Conservation (phyloP, 2,113 vertebrate species). For the Gulo gulo region DNA sequence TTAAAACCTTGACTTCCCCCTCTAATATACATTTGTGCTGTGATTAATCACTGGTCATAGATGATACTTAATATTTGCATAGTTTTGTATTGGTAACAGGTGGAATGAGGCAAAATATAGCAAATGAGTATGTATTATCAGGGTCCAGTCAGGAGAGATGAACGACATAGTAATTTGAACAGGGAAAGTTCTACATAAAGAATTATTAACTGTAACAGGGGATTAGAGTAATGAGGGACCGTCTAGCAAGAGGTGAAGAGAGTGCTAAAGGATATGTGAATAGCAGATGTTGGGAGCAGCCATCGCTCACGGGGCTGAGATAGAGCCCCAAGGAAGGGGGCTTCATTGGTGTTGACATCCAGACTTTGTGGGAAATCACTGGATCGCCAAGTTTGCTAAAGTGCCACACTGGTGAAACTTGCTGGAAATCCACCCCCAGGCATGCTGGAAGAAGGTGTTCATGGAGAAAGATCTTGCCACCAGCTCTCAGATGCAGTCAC, state of each 20-base stretch:
- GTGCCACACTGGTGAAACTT: neutral
- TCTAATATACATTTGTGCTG: neutral
- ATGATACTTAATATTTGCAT: neutral
- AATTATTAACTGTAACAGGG: neutral
- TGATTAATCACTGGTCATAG: neutral
- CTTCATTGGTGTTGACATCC: neutral
- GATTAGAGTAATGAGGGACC: neutral
- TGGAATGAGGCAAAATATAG: neutral
- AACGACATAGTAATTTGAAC: neutral
- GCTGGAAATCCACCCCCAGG: neutral
- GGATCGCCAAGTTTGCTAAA: neutral
- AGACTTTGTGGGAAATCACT: neutral
- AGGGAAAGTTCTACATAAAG: neutral
- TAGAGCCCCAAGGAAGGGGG: neutral
- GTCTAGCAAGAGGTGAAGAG: neutral
- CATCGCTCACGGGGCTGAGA: neutral
- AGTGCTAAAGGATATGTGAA: neutral
- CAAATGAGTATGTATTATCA: neutral
- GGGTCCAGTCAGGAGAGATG: neutral
- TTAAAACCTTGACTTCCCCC: neutral
- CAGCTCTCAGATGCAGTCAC: neutral
- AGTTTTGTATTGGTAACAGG: neutral
- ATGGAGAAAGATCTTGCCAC: neutral
- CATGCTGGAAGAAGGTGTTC: neutral
- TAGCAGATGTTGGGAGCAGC: neutral